phyloP scores from a whole-genome alignment of 2,113 vertebrate species.

The Dipodomys merriami region DNA sequence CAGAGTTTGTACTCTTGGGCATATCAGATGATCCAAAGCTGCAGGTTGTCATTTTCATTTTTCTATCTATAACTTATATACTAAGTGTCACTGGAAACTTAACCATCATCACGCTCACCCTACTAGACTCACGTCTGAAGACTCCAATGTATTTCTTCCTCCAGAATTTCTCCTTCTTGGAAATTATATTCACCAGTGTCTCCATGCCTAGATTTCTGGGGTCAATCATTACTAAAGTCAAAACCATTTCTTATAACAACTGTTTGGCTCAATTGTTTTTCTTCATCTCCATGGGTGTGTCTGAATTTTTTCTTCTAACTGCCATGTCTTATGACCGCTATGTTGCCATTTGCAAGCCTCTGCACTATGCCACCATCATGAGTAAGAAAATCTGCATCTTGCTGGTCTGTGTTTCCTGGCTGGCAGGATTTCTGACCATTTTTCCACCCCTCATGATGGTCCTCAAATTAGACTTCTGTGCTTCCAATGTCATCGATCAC shows the following conservation, averaged over 20 bases:
- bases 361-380: conserved; percentile 68
- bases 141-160: conserved; percentile 64
- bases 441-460: conserved; percentile 59
- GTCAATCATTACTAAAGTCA: conserved; percentile 38
- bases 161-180: conserved; percentile 63
- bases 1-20: conserved; percentile 32
- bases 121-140: neutral
- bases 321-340: conserved; percentile 70
- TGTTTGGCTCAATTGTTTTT: conserved; percentile 63
- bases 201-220: conserved; percentile 53
- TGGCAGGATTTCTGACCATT: conserved; percentile 66
- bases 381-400: conserved; percentile 48
- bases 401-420: conserved; percentile 50
- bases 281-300: conserved; percentile 35
- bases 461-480: conserved; percentile 58
- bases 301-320: conserved; percentile 60
- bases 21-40: neutral
- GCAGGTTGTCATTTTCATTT: conserved; percentile 11
- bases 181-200: conserved; percentile 64
- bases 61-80: conserved; percentile 51
- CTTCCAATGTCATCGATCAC: conserved; percentile 63
- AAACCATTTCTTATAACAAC: conserved; percentile 58
- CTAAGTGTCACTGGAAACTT: conserved; percentile 45
- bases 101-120: conserved; percentile 41
- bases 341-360: conserved; percentile 70